Evolutionary conservation across 2,888 invertebrate species (phyloP).

Genomic region (Eucera pruinosa): DNA sequence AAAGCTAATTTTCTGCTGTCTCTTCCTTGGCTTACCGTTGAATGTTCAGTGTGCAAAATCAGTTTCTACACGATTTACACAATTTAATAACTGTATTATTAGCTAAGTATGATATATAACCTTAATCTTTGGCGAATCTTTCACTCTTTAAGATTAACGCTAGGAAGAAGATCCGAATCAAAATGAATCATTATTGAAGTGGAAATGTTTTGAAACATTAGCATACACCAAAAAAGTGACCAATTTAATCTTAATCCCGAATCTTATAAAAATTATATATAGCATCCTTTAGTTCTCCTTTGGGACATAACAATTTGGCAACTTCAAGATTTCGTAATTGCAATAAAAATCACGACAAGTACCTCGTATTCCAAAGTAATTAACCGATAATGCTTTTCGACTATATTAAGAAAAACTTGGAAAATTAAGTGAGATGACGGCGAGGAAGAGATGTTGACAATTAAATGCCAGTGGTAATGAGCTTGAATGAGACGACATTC

Average conservation of each 20-base stretch:
- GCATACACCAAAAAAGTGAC: no score
- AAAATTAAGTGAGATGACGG: not conserved
- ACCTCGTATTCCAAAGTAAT: not conserved
- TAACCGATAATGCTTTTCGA: not conserved
- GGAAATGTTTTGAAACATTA: not conserved
- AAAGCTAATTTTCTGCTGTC: not conserved
- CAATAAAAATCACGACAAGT: not conserved
- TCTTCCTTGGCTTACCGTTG: not conserved
- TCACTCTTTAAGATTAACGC: no score
- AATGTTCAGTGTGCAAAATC: not conserved
- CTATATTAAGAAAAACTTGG: constrained; percentile 3
- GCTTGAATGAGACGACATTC: constrained; percentile 20
- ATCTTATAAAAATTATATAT: no score
- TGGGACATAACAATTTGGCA: not conserved
- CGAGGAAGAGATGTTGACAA: not conserved
- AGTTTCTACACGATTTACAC: no score
- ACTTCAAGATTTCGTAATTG: not conserved
- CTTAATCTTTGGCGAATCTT: no score
- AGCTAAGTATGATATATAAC: no score
- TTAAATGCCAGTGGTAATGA: constrained; percentile 23
- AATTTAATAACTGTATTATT: not conserved
- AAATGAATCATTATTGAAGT: no score
- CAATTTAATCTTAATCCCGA: no score
- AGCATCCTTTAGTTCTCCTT: not conserved
- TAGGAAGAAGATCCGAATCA: no score